These are phyloP conservation scores for Heterocephalus glaber DNA, from an alignment of 2,113 vertebrate species.

Conservation along the genomic window DNA sequence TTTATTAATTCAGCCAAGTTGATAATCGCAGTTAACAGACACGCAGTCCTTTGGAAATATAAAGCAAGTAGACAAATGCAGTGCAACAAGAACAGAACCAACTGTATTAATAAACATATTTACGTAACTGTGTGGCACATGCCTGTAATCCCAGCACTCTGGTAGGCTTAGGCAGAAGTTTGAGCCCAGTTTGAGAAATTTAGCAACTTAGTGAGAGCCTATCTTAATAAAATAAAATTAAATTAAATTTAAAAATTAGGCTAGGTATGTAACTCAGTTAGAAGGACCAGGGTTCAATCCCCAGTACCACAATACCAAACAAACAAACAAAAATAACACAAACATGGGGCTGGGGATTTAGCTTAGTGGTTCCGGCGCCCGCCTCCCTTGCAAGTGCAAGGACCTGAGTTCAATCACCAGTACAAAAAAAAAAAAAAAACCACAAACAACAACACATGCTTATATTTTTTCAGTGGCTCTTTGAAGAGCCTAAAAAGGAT, in stretches of 20 bases:
- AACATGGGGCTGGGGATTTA: too few species aligned
- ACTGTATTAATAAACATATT: not conserved
- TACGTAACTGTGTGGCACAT: not conserved
- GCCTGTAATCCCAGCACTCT: not conserved
- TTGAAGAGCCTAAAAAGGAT: not conserved
- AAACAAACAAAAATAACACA: too few species aligned
- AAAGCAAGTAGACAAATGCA: not conserved
- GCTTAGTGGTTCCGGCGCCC: too few species aligned
- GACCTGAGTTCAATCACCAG: not conserved
- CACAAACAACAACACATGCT: not conserved
- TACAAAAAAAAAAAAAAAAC: too few species aligned
- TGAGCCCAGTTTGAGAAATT: not conserved
- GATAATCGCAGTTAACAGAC: too few species aligned
- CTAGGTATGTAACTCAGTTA: not conserved
- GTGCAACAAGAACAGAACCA: not conserved
- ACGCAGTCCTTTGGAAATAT: not conserved
- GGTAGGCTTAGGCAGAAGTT: not conserved
- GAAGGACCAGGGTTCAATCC: not conserved
- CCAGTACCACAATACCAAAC: not conserved
- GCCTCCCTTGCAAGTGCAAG: too few species aligned
- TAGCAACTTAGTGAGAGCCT: not conserved
- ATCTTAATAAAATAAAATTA: not conserved
- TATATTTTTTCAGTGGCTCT: not conserved
- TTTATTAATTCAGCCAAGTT: too few species aligned
- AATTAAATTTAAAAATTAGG: not conserved